Base-by-base conservation (phyloP, 2,113 vertebrate genomes). In the Agelaius phoeniceus region DNA sequence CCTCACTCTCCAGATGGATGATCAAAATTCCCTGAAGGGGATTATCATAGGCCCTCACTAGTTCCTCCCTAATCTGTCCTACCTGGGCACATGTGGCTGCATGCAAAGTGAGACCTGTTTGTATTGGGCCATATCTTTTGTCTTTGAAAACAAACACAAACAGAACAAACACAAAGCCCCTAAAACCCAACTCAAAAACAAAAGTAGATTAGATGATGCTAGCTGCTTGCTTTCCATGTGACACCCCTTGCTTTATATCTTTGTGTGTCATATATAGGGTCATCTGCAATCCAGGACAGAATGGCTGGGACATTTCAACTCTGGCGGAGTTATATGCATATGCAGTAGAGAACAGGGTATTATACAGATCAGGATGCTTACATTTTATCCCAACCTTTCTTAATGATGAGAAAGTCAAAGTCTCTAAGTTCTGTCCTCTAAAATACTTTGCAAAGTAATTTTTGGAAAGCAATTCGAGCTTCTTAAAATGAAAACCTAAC, bases 101-200 rank as follows among this genome's bases (percentile, higher is more conserved):
- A 73, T 46, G 28, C 26, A 66, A 43, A 17, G 1, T n/a, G 44
- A 69, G 51, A 62, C 20, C n/a, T 69, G 11, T 21, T 88, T 79
- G 17, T 43, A 51, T 30, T 39, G 23, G 7, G 20, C n/a, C 5
- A 5, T 52, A 20, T 63, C 20, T 81, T 78, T 21, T 87, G 51
- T 44, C 33, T 77, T 86, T 35, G 8, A 31, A 48, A 62, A 51
- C 9, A 31, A 57, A 23, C 3, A 51, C 9, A 31, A 57, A 23
- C 3, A 27, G 27, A 66, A 27, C 12, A 61, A 48, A 27, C 12
- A 1, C 11, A 20, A 35, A 2, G 0, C 5, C 30, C 8, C 6
- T 17, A 14, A 68, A 91, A 22, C 6, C 2, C 9, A 7, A 21
- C 10, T 11, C 30, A 19, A 54, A 31, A 54, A 16, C 15, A 23